These are phyloP conservation scores for Sebastes elongatus DNA, from an alignment of 2,797 vertebrate genomes.

Conservation along the genomic window DNA sequence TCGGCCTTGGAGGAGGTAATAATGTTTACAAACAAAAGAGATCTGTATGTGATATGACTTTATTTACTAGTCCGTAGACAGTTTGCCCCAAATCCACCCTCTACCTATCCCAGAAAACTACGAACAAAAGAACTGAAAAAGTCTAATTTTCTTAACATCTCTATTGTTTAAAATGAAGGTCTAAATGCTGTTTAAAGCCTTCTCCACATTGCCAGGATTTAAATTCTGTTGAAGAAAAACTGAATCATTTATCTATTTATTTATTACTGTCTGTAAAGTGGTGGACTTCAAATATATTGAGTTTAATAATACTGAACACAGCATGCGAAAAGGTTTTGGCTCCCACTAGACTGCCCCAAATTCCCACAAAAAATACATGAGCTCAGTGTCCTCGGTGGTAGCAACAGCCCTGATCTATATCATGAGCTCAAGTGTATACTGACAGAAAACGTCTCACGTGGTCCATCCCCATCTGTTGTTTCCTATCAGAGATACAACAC, in stretches of 20 bases:
- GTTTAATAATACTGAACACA: neutral
- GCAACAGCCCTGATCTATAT: neutral
- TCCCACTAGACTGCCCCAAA: neutral
- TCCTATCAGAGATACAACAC: neutral
- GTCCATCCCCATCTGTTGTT: constrained; percentile 20
- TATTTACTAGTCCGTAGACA: too few relatives aligned
- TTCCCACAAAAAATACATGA: neutral
- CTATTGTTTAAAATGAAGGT: neutral
- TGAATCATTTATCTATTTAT: neutral
- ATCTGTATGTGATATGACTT: too few relatives aligned
- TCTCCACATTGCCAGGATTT: neutral
- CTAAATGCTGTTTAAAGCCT: neutral
- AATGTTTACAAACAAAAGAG: neutral
- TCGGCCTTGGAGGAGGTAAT: too few relatives aligned
- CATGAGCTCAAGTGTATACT: neutral
- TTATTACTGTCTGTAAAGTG: neutral
- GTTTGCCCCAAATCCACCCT: too few relatives aligned
- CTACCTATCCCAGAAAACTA: too few relatives aligned
- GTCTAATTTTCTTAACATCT: neutral
- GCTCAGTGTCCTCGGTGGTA: neutral
- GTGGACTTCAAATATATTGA: neutral
- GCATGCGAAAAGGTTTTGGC: neutral
- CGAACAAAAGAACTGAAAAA: neutral
- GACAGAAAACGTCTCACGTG: neutral
- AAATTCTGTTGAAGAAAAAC: neutral